phyloP scores from a whole-genome alignment of 2,888 invertebrate genomes.

The Empis stercorea region DNA sequence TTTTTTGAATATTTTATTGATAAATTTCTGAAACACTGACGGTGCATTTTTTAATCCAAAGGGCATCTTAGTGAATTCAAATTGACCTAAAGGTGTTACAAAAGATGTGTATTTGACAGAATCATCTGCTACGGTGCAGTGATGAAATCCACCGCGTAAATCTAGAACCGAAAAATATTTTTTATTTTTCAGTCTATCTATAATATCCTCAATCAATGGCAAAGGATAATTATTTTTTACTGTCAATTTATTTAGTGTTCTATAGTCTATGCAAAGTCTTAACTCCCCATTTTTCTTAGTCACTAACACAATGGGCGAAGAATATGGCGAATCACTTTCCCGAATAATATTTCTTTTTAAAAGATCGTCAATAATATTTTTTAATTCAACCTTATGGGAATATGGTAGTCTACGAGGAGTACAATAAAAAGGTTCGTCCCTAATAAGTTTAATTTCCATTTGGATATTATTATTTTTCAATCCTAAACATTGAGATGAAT shows the following conservation, averaged over 20 bases:
- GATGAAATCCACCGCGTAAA: conserved; percentile 13
- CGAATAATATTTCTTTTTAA: conserved; percentile 9
- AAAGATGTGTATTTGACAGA: conserved; percentile 13
- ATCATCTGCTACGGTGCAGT: conserved; percentile 9
- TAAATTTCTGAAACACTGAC: neutral
- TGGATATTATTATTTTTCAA: neutral
- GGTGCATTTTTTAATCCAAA: neutral
- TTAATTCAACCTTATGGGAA: conserved; percentile 8
- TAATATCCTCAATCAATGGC: conserved; percentile 12
- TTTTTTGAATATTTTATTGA: neutral
- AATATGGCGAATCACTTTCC: conserved; percentile 11
- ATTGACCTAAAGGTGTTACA: neutral
- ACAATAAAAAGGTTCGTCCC: conserved; percentile 9
- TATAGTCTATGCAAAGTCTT: conserved; percentile 14
- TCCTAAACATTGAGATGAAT: neutral
- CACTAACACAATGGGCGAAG: conserved; percentile 12
- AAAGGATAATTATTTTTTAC: conserved; percentile 12
- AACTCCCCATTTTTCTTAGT: conserved; percentile 12
- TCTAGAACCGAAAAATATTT: conserved; percentile 13
- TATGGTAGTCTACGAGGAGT: conserved; percentile 8
- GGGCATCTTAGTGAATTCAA: neutral
- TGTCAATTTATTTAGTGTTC: conserved; percentile 12
- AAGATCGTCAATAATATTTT: conserved; percentile 9
- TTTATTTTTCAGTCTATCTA: conserved; percentile 12
- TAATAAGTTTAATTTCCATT: conserved; percentile 8